Base-by-base conservation (phyloP, 2,113 vertebrate genomes). In the Lepidothrix coronata region DNA sequence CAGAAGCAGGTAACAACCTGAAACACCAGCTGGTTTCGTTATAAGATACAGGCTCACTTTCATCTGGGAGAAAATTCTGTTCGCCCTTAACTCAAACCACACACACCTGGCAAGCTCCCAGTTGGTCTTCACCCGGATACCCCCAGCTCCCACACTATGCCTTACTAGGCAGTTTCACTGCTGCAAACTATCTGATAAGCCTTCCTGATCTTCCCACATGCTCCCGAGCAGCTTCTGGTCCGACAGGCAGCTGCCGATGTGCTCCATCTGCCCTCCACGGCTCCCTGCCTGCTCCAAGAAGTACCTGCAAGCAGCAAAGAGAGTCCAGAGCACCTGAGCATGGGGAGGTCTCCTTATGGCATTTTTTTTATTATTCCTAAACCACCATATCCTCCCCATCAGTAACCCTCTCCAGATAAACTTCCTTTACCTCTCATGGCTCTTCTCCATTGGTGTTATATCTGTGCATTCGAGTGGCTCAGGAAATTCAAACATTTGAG, bases 181-280 rank as follows among this genome's bases (percentile, higher is more conserved):
- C 92, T 93, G 68, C 37, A 72, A 61, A 95, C 80, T 93, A 93
- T 86, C 95, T 96, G 95, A 96, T 95, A 94, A 97, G 85, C 59
- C 23, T 94, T 89, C 92, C 95, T 87, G 76, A 91, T 94, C 93
- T 94, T 97, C 93, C 96, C 88, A 94, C 93, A 46, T 79, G 73
- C 61, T 89, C 55, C 89, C 0, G 2, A n/a, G 2, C 65, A 71
- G 82, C 79, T 93, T 63, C 95, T 94, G 91, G 88, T 89, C 83
- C 3, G 0, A 86, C 85, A 95, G 44, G 80, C 79, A 70, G 85
- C 65, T 89, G 82, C 27, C 2, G 3, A 30, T 89, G 85, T 27
- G 63, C 59, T 95, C 82, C 51, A 12, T 88, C 72, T 86, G 72
- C 72, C 31, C 48, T 95, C 55, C 31, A 3, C 6, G 2, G 51